Percentiles rank a stretch among this genome's conserved stretches.
These are phyloP conservation scores for Goniozus legneri DNA, from an alignment of 1,140 invertebrate genomes.

Conservation along the genomic window DNA sequence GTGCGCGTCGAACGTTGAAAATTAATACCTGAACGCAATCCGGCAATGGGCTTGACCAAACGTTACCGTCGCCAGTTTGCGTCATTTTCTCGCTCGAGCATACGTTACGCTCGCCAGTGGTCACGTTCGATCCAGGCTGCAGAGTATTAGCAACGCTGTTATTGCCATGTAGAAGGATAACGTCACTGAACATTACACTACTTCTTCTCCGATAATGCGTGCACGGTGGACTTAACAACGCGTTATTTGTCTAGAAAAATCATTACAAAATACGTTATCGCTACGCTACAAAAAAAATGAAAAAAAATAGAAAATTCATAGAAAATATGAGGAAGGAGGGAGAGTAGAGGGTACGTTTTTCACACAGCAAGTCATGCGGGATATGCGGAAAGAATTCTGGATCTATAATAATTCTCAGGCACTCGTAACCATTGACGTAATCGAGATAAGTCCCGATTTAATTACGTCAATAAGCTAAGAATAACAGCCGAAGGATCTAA, in stretches of 20 bases:
- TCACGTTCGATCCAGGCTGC: conserved; percentile 37
- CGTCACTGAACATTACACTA: conserved; percentile 85
- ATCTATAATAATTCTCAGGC: too few relatives aligned
- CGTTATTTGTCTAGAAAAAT: conserved; percentile 46
- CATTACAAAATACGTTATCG: conserved; percentile 6
- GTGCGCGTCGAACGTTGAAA: background rate
- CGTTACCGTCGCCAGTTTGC: conserved; percentile 73
- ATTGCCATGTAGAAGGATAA: conserved; percentile 69
- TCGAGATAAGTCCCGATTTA: too few relatives aligned
- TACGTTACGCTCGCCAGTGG: conserved; percentile 62
- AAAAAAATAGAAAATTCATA: too few relatives aligned
- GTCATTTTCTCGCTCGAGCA: conserved; percentile 86
- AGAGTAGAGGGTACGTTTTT: too few relatives aligned
- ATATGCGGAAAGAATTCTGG: too few relatives aligned
- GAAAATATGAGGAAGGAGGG: too few relatives aligned
- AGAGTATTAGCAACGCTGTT: conserved; percentile 45
- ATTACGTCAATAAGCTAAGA: too few relatives aligned
- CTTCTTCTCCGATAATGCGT: conserved; percentile 61
- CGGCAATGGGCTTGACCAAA: conserved; percentile 56
- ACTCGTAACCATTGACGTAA: too few relatives aligned
- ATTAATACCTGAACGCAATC: conserved; percentile 41
- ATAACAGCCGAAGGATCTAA: too few relatives aligned
- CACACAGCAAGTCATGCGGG: too few relatives aligned
- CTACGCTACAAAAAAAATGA: too few relatives aligned
- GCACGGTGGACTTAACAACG: conserved; percentile 65